These are phyloP conservation scores for Dryocosmus kuriphilus DNA, from an alignment of 2,888 invertebrate genomes.

Conservation along the genomic window DNA sequence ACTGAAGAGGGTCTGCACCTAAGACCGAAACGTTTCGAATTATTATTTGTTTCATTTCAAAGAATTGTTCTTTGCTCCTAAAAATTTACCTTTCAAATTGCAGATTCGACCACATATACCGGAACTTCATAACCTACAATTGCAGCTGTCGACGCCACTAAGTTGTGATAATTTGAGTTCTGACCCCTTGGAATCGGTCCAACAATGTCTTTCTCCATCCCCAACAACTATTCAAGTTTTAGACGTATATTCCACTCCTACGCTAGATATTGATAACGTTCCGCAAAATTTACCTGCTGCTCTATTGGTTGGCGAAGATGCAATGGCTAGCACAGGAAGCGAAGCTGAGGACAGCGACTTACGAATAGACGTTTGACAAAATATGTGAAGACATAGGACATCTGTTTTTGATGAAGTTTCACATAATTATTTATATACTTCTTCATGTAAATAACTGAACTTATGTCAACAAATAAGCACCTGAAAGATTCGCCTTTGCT, in stretches of 20 bases:
- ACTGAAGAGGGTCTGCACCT: no score
- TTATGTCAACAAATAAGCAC: not conserved
- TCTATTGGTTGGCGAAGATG: constrained; percentile 76
- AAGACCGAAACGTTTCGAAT: no score
- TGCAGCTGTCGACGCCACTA: constrained; percentile 76
- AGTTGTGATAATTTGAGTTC: constrained; percentile 69
- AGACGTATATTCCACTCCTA: constrained; percentile 76
- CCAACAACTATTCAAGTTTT: constrained; percentile 76
- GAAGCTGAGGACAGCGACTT: constrained; percentile 77
- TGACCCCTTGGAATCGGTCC: constrained; percentile 73
- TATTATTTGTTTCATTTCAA: no score
- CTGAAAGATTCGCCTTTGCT: constrained; percentile 37
- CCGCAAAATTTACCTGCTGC: constrained; percentile 76
- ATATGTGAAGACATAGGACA: constrained; percentile 57
- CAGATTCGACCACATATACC: constrained; percentile 85
- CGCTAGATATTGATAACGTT: constrained; percentile 75
- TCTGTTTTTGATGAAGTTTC: constrained; percentile 33
- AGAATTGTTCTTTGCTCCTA: not conserved
- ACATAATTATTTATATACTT: constrained; percentile 39
- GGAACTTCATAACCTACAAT: constrained; percentile 82
- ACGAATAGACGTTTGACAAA: constrained; percentile 77
- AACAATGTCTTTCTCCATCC: constrained; percentile 74
- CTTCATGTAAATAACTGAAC: constrained; percentile 31
- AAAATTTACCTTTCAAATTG: constrained; percentile 55
- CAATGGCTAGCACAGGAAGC: constrained; percentile 76